These are phyloP conservation scores for Salvelinus fontinalis DNA, from an alignment of 2,113 vertebrate genomes.

Conservation along the genomic window DNA sequence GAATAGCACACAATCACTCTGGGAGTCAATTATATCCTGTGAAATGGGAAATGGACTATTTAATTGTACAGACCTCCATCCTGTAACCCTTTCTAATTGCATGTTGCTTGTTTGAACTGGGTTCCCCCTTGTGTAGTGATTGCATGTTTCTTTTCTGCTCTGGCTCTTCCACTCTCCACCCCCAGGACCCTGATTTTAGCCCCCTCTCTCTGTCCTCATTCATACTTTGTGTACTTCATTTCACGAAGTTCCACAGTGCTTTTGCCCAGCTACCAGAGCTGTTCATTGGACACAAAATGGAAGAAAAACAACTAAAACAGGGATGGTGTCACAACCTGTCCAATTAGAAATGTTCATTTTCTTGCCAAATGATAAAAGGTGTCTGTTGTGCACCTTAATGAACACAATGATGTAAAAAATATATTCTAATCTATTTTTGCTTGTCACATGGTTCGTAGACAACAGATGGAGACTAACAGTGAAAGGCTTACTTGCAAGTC, in stretches of 20 bases:
- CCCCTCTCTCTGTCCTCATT: slow-evolving; percentile 51
- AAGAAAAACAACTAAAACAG: neutral
- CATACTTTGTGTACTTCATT: slow-evolving; percentile 40
- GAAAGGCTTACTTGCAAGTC: too few relatives aligned
- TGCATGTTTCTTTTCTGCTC: slow-evolving; percentile 54
- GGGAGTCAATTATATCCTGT: slow-evolving; percentile 64
- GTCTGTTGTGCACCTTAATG: too few relatives aligned
- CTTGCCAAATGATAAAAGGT: too few relatives aligned
- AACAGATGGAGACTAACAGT: too few relatives aligned
- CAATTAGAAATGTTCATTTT: too few relatives aligned
- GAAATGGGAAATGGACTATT: slow-evolving; percentile 69
- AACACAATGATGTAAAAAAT: too few relatives aligned
- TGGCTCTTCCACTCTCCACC: slow-evolving; percentile 22
- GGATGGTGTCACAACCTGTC: neutral
- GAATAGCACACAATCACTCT: slow-evolving; percentile 62
- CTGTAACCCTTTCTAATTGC: slow-evolving; percentile 67
- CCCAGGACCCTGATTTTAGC: slow-evolving; percentile 44
- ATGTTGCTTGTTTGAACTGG: slow-evolving; percentile 59
- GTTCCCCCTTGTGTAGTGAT: slow-evolving; percentile 59
- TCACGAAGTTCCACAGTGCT: slow-evolving; percentile 33
- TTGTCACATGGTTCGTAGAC: too few relatives aligned
- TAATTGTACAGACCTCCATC: slow-evolving; percentile 68
- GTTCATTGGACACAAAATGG: neutral
- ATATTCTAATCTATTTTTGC: too few relatives aligned
- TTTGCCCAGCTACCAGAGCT: slow-evolving; percentile 45